These are phyloP conservation scores for Amyelois transitella DNA, from an alignment of 1,140 invertebrate genomes.

Conservation along the genomic window DNA sequence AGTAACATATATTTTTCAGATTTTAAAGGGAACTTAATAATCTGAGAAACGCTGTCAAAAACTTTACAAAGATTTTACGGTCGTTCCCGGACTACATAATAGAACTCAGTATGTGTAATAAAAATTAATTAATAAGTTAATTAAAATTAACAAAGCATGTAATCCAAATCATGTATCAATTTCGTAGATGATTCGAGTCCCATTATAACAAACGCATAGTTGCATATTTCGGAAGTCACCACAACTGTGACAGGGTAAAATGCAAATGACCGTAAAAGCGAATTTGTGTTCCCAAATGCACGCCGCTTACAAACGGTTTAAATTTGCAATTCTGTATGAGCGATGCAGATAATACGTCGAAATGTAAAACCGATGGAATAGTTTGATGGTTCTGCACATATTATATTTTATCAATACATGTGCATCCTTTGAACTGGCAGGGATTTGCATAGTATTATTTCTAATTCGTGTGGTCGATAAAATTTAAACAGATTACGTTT, in stretches of 20 bases:
- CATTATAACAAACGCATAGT: constrained; percentile 1
- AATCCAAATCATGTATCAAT: background rate
- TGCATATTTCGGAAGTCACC: constrained; percentile 42
- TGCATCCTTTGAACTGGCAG: background rate
- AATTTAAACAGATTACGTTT: background rate
- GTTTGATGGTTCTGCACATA: constrained; percentile 11
- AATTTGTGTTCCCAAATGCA: constrained; percentile 68
- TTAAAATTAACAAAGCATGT: no score
- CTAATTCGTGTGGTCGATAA: background rate
- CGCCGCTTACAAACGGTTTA: constrained; percentile 68
- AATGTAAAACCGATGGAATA: constrained; percentile 32
- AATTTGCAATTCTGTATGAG: constrained; percentile 41
- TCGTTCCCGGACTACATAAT: no score
- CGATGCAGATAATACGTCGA: constrained; percentile 22
- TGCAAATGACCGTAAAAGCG: constrained; percentile 70
- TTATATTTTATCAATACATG: background rate
- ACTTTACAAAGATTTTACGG: no score
- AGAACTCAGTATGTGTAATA: no score
- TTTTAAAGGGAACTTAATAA: no score
- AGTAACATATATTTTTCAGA: no score
- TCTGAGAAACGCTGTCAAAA: no score
- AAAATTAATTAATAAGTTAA: no score
- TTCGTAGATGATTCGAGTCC: background rate
- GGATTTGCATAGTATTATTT: background rate
- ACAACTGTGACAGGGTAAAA: constrained; percentile 53